Evolutionary conservation across 1,140 invertebrate species (phyloP).

Genomic region (Vanessa atalanta): DNA sequence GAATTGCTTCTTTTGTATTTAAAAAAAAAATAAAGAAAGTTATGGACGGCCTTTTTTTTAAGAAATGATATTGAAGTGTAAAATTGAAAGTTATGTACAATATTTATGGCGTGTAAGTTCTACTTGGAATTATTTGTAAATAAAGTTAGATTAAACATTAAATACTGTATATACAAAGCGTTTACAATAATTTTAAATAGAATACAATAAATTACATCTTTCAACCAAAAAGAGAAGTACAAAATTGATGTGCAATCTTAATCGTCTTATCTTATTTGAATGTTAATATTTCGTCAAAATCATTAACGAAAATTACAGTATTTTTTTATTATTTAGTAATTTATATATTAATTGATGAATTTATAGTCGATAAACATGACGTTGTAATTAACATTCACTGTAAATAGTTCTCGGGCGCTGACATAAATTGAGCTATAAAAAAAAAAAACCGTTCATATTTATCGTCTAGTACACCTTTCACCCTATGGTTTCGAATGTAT

Average conservation of each 20-base stretch:
- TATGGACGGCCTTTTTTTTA: background rate
- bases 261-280: background rate
- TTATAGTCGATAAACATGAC: slow-evolving; percentile 8
- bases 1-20: background rate
- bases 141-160: too few relatives aligned
- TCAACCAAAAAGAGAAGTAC: background rate
- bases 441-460: slow-evolving; percentile 25
- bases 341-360: slow-evolving; percentile 1
- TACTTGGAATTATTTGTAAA: too few relatives aligned
- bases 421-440: slow-evolving; percentile 24
- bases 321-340: background rate
- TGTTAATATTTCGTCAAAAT: slow-evolving; percentile 8
- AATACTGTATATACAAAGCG: too few relatives aligned
- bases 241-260: background rate
- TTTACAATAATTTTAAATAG: too few relatives aligned
- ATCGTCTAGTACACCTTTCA: slow-evolving; percentile 43
- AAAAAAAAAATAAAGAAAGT: background rate
- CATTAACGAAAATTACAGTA: background rate
- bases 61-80: background rate
- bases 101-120: too few relatives aligned
- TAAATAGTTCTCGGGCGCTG: slow-evolving; percentile 10
- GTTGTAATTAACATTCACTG: slow-evolving; percentile 14
- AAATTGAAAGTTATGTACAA: background rate
- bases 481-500: slow-evolving; percentile 20
- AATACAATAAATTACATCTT: background rate